phyloP scores from a whole-genome alignment of 2,797 vertebrate species.

The Vultur gryphus region DNA sequence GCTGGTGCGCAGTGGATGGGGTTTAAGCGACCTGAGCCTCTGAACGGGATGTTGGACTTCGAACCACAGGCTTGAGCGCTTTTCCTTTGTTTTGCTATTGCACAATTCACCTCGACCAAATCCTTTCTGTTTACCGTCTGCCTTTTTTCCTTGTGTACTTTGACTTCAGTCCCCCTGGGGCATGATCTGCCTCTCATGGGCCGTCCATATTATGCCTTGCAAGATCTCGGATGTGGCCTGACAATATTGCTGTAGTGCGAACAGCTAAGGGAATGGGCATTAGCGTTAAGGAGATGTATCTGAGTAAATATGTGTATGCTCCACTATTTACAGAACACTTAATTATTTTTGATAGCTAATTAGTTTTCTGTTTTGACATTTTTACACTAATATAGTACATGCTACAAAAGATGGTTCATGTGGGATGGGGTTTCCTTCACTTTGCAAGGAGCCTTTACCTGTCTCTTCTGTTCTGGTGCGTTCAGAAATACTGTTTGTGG shows the following conservation, averaged over 20 bases:
- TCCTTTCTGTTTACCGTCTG: background rate
- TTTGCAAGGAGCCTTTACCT: background rate
- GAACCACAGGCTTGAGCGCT: background rate
- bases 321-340: background rate
- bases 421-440: background rate
- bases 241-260: background rate
- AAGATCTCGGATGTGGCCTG: background rate
- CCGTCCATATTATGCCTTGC: accelerated
- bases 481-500: background rate
- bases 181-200: background rate
- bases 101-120: background rate
- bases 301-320: accelerated
- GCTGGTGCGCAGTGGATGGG: background rate
- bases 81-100: background rate
- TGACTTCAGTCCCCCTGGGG: background rate
- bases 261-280: background rate
- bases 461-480: background rate
- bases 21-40: background rate
- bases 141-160: background rate
- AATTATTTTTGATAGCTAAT: background rate
- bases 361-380: background rate
- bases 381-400: background rate
- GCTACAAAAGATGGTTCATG: accelerated
- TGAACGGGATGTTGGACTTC: accelerated
- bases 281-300: background rate